phyloP scores from a whole-genome alignment of 2,888 invertebrate species.

The Ditula angustiorana region DNA sequence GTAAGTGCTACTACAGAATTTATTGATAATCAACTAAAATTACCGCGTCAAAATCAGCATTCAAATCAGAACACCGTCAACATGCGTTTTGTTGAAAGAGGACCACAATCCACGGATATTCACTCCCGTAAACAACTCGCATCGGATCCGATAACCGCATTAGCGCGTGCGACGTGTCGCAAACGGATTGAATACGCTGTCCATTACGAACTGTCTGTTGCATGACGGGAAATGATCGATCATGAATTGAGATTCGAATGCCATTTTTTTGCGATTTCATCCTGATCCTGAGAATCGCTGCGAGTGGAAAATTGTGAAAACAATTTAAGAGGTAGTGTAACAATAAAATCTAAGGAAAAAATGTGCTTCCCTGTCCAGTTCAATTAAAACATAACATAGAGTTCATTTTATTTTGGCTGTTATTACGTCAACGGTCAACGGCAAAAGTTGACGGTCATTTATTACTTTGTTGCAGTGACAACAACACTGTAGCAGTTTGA shows the following conservation, averaged over 20 bases:
- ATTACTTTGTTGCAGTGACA: too few relatives aligned
- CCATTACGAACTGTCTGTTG: constrained; percentile 35
- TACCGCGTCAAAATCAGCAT: neutral
- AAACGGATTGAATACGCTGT: constrained; percentile 46
- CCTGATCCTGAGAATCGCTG: neutral
- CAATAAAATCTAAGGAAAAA: neutral
- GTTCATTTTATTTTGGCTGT: too few relatives aligned
- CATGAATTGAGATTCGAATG: constrained; percentile 30
- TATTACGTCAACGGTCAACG: too few relatives aligned
- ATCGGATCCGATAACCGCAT: constrained; percentile 58
- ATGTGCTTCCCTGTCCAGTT: too few relatives aligned
- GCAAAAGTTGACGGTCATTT: too few relatives aligned
- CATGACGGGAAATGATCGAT: constrained; percentile 33
- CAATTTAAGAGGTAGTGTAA: neutral
- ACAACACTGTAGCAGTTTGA: too few relatives aligned
- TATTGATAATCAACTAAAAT: neutral
- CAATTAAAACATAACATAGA: too few relatives aligned
- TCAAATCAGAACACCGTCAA: constrained; percentile 8
- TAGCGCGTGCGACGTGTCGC: constrained; percentile 53
- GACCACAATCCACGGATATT: constrained; percentile 39
- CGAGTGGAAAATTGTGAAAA: neutral
- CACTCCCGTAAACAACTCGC: constrained; percentile 52
- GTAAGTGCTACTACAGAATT: neutral
- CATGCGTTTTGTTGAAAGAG: constrained; percentile 22
- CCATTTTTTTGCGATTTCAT: constrained; percentile 35